Conservation (phyloP, 2,888 invertebrate species). For the Perdita meconis region DNA sequence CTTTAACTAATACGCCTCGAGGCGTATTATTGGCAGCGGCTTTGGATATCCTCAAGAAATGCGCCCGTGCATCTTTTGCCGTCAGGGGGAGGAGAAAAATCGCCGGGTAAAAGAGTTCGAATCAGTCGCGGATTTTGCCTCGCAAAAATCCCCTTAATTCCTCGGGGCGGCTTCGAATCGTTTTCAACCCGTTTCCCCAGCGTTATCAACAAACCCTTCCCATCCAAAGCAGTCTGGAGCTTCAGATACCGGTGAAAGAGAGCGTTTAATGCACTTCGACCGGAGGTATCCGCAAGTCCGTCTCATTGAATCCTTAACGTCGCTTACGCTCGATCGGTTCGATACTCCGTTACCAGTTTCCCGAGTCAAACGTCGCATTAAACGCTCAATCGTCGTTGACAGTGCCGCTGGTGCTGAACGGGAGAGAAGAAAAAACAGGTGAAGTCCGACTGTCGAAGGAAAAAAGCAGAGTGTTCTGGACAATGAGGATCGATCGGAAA, state of each 20-base stretch:
- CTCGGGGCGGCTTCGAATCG: no score
- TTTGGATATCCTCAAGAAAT: neutral
- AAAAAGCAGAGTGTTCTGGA: neutral
- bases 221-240: no score
- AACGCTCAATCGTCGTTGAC: no score
- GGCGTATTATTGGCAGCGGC: constrained; percentile 5
- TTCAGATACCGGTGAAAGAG: no score
- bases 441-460: neutral
- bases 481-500: constrained; percentile 48
- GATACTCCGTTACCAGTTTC: no score
- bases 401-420: neutral
- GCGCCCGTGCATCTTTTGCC: neutral
- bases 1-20: constrained; percentile 8
- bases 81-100: neutral
- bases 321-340: no score
- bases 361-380: no score
- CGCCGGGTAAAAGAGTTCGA: neutral
- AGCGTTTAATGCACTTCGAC: no score
- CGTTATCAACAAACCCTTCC: no score
- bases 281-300: no score
- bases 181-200: no score
- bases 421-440: neutral
- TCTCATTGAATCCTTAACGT: no score
- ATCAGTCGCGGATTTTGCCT: neutral
- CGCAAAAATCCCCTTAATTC: neutral